A percentile compares a stretch with the other conserved stretches of the same genome.
phyloP scores from a whole-genome alignment of 2,113 vertebrate species.

The Hydropotes inermis region DNA sequence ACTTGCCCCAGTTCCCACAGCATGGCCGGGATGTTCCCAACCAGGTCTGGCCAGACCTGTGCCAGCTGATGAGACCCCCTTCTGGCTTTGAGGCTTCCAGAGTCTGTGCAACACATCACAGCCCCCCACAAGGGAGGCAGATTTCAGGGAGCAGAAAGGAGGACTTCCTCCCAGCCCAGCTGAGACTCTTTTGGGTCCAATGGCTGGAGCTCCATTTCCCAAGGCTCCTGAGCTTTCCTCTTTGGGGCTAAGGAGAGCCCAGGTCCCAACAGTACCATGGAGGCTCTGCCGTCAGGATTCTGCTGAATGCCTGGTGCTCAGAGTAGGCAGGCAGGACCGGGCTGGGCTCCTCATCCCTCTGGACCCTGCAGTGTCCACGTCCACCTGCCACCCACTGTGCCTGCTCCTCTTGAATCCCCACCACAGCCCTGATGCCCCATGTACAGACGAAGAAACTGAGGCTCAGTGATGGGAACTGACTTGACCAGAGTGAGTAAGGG shows the following conservation, averaged over 20 bases:
- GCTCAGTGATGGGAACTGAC: background rate
- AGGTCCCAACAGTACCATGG: constrained; percentile 47
- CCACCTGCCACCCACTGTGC: background rate
- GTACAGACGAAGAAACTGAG: background rate
- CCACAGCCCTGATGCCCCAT: background rate
- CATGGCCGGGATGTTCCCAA: background rate
- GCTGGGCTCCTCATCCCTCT: background rate
- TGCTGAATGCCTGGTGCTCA: constrained; percentile 39
- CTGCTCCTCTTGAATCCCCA: background rate
- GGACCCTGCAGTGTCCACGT: background rate
- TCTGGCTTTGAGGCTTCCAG: background rate
- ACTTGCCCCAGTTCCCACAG: background rate
- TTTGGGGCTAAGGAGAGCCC: constrained; percentile 57
- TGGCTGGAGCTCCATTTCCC: constrained; percentile 11
- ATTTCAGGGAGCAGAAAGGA: background rate
- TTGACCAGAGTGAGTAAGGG: background rate
- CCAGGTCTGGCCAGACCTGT: background rate
- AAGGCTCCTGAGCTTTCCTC: constrained; percentile 22
- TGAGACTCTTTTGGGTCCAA: constrained; percentile 58
- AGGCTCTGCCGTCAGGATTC: constrained; percentile 56
- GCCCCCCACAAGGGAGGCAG: background rate
- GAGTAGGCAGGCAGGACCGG: background rate
- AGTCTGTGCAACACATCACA: background rate
- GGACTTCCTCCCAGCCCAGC: background rate
- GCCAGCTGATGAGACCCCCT: background rate